Percentiles rank a stretch among this genome's conserved stretches.
These are phyloP conservation scores for Paralvinella palmiformis DNA, from an alignment of 1,140 invertebrate genomes.

Conservation along the genomic window DNA sequence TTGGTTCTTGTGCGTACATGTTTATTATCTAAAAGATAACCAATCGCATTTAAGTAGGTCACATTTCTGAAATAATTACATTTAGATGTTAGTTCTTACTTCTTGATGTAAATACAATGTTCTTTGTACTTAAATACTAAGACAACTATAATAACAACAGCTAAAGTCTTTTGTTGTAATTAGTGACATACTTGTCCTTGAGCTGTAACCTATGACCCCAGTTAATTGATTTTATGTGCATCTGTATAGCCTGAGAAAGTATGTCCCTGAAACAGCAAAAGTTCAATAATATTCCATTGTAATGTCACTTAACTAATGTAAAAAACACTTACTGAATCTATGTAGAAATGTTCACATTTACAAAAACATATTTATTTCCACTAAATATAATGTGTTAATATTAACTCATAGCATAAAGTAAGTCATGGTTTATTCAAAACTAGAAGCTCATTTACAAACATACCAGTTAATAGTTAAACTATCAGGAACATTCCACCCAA, in stretches of 20 bases:
- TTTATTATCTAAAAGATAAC: conserved; percentile 29
- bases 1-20: conserved; percentile 27
- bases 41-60: conserved; percentile 36
- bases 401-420: too few relatives aligned
- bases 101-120: conserved; percentile 69
- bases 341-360: neutral
- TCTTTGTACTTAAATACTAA: too few relatives aligned
- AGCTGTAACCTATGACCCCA: conserved; percentile 85
- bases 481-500: conserved; percentile 71
- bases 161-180: too few relatives aligned
- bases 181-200: conserved; percentile 73
- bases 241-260: conserved; percentile 68
- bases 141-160: too few relatives aligned
- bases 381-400: too few relatives aligned
- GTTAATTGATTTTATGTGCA: conserved; percentile 84
- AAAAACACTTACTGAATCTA: too few relatives aligned
- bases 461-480: too few relatives aligned
- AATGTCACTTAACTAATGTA: too few relatives aligned
- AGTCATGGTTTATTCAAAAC: too few relatives aligned
- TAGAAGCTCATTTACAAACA: too few relatives aligned
- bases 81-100: conserved; percentile 58
- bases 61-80: conserved; percentile 31
- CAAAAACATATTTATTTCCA: too few relatives aligned
- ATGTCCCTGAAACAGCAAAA: conserved; percentile 52
- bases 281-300: too few relatives aligned